Base-by-base conservation (phyloP, 2,113 vertebrate genomes). In the Caranx melampygus region DNA sequence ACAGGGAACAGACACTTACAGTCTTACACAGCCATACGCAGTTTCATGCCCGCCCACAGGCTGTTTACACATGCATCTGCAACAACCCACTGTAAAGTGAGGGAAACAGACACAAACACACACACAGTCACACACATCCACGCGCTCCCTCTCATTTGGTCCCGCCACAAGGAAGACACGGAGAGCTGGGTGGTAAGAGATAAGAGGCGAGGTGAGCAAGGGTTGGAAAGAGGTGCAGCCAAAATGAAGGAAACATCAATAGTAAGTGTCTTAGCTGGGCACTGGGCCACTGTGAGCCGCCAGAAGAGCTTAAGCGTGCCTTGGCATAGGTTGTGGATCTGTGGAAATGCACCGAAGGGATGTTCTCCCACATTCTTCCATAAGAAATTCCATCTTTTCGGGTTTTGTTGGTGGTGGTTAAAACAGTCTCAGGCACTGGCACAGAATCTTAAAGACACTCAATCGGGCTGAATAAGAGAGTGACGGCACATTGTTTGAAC, bases 11-110 rank as follows among this genome's bases (percentile, higher is more conserved):
- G 81, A 81, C 76, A 87, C 84, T 85, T 81, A 85, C 88, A 90
- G 92, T 90, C 77, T 76, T 70, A 64, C 84, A 81, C 69, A 81
- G 49, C 67, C 74, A 76, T 75, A 49, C 57, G n/a, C 61, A 75
- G 75, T 76, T 85, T 78, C 77, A 84, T 77, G 66, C 78, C 78
- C 72, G 79, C 88, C 87, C 75, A 89, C 86, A 84, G 82, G 77
- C 68, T 89, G 85, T 89, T 93, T 89, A 86, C 78, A 90, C 78
- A 79, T 84, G 79, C 78, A 87, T 88, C 81, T 75, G 72, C 82
- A 89, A 69, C 67, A 77, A 71, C 61, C 55, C 73, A 80, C 67
- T 63, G 75, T 54, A 82, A 72, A 85, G 45, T 42, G 45, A 60
- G 21, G 35, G 34, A 66, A 69, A 79, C 40, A 18, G 5, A 61